phyloP scores from a whole-genome alignment of 2,888 invertebrate genomes.

The Pasiphila rectangulata region DNA sequence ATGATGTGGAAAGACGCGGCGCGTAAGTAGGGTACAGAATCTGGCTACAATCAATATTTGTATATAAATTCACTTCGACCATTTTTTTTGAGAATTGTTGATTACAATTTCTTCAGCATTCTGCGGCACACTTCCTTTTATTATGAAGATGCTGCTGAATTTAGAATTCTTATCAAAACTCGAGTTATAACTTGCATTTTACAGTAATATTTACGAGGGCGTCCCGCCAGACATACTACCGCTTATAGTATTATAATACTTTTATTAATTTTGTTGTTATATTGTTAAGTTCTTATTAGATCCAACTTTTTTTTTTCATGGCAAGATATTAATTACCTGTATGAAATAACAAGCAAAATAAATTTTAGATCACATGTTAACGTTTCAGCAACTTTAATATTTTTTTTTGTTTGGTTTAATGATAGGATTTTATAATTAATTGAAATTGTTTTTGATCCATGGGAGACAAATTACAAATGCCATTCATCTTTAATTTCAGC shows the following conservation, averaged over 20 bases:
- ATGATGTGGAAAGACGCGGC: constrained; percentile 36
- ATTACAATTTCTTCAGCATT: constrained; percentile 13
- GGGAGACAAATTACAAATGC: neutral
- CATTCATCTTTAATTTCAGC: neutral
- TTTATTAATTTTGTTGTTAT: constrained; percentile 48
- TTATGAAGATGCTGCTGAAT: neutral
- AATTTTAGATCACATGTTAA: constrained; percentile 52
- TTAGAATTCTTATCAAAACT: neutral
- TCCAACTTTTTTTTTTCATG: too few species aligned
- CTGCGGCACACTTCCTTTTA: neutral
- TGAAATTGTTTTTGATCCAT: constrained; percentile 41
- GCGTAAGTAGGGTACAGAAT: constrained; percentile 27
- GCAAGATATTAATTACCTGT: constrained; percentile 30
- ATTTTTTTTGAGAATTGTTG: constrained; percentile 19
- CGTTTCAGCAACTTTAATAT: constrained; percentile 52
- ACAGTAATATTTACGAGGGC: constrained; percentile 33
- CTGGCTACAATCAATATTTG: constrained; percentile 30
- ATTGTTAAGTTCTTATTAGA: constrained; percentile 40
- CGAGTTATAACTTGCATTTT: too few species aligned
- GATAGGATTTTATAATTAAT: constrained; percentile 49
- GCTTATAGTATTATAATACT: constrained; percentile 49
- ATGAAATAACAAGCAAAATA: constrained; percentile 55
- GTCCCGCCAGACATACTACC: constrained; percentile 48
- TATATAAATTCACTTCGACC: constrained; percentile 26
- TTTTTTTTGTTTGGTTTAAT: constrained; percentile 56